Evolutionary conservation across 2,113 vertebrate species (phyloP), one percentile per base, ranked within the genome.

Genomic region (Benthochromis sp.): DNA sequence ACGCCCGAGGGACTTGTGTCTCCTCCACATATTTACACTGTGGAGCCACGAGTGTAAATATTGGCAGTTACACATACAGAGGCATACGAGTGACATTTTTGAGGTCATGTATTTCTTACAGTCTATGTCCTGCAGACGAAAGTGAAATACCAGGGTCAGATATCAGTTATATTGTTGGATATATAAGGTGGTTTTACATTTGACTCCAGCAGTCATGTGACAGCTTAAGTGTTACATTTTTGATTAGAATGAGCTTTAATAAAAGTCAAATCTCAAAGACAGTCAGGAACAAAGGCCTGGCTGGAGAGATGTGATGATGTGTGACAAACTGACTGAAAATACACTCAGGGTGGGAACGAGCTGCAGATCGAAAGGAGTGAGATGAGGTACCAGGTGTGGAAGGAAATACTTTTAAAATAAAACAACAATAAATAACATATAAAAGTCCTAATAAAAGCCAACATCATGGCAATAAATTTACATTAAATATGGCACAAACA

Each of bases 11-110:
- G 61, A 66, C 34, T 38, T 38, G 61, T 38, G 34, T 66, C 61
- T 66, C 19, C 34, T 38, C 7, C 10, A 66, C 16, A 38, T 66
- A 2, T 38, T 38, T 66, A 38, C 61, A 66, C 34, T 38, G 6
- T 38, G 61, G 1, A 38, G 7, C 19, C 61, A 66, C 19, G 2
- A 66, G 61, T 66, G 61, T 66, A 38, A 38, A 66, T 13, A 66
- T 66, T 38, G 34, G 34, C 7, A 66, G 61, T 38, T 66, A 38
- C 19, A 21, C 7, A 13, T 0, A 0, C 19, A 66, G 19, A 66
- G 9, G 8, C 2, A 9, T 1, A 19, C 57, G n/a, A 27, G 53
- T n/a, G 3, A 8, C 7, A 14, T 3, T 7, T 80, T 27, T 0
- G 2, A 71, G 12, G 36, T 73, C 38, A 27, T 52, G 40, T 6